These are phyloP conservation scores for Sandelia bainsii DNA, from an alignment of 2,797 vertebrate genomes.

Conservation along the genomic window DNA sequence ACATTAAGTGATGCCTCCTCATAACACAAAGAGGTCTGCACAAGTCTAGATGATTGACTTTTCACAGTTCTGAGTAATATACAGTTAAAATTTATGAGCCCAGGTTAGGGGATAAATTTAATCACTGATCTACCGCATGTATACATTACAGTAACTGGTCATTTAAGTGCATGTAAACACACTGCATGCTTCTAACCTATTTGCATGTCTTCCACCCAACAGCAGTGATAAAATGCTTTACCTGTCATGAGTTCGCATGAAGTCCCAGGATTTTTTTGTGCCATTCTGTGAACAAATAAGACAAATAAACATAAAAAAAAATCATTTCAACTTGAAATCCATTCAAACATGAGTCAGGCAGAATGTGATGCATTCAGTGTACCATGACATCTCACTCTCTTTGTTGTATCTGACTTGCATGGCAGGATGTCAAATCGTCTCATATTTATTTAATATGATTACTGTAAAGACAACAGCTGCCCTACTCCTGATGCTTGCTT, in stretches of 20 bases:
- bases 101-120: too few relatives aligned
- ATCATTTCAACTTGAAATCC: background rate
- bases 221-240: slow-evolving; percentile 46
- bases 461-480: slow-evolving; percentile 10
- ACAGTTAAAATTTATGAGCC: background rate
- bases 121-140: background rate
- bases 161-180: too few relatives aligned
- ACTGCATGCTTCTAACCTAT: too few relatives aligned
- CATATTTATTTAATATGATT: slow-evolving; percentile 18
- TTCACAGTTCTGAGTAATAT: too few relatives aligned
- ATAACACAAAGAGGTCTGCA: too few relatives aligned
- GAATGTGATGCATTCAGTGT: background rate
- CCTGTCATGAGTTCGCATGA: slow-evolving; percentile 95
- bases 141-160: background rate
- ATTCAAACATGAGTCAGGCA: background rate
- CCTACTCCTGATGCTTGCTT: slow-evolving; percentile 3
- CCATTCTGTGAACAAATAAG: slow-evolving; percentile 87
- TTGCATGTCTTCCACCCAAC: background rate
- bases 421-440: slow-evolving; percentile 13
- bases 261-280: slow-evolving; percentile 92
- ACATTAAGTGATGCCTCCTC: too few relatives aligned
- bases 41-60: too few relatives aligned
- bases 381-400: background rate
- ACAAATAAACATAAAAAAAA: slow-evolving; percentile 40
- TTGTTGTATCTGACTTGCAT: slow-evolving; percentile 2